These are phyloP conservation scores for Bombyx huttoni DNA, from an alignment of 2,888 invertebrate species.

Conservation along the genomic window DNA sequence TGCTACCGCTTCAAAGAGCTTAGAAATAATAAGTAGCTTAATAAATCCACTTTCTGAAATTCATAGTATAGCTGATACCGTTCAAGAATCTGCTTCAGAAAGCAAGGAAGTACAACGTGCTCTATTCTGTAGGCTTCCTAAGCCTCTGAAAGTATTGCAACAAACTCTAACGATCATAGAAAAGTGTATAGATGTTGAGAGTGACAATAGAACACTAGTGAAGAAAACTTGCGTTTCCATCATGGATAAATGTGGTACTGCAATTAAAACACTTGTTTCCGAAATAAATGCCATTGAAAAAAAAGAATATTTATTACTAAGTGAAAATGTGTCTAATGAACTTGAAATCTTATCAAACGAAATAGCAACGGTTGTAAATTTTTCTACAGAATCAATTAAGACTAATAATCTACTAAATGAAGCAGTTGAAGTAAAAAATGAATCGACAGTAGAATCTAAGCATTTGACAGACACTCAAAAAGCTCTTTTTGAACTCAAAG, in stretches of 20 bases:
- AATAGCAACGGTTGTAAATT: conserved; percentile 59
- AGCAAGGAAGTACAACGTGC: conserved; percentile 53
- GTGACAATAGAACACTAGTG: conserved; percentile 76
- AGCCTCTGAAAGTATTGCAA: conserved; percentile 75
- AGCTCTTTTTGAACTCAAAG: conserved; percentile 48
- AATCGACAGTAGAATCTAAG: conserved; percentile 36
- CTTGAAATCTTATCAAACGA: conserved; percentile 59
- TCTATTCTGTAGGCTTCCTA: conserved; percentile 69
- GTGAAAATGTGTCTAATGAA: conserved; percentile 46
- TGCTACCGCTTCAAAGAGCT: conserved; percentile 76
- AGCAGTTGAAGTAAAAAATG: conserved; percentile 39
- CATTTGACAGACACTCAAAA: conserved; percentile 56
- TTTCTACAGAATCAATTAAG: conserved; percentile 68
- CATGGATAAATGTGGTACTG: conserved; percentile 71
- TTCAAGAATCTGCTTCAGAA: conserved; percentile 51
- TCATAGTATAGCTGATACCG: conserved; percentile 71
- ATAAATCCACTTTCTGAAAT: conserved; percentile 76
- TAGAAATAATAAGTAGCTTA: conserved; percentile 76
- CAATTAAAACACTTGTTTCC: conserved; percentile 68
- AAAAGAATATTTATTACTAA: conserved; percentile 47
- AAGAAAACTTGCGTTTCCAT: conserved; percentile 79
- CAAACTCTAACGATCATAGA: conserved; percentile 77
- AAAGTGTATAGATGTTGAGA: conserved; percentile 78
- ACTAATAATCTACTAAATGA: conserved; percentile 44
- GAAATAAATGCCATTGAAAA: conserved; percentile 55